Conservation (phyloP, 2,888 invertebrate species). For the Amblyteles armatorius region DNA sequence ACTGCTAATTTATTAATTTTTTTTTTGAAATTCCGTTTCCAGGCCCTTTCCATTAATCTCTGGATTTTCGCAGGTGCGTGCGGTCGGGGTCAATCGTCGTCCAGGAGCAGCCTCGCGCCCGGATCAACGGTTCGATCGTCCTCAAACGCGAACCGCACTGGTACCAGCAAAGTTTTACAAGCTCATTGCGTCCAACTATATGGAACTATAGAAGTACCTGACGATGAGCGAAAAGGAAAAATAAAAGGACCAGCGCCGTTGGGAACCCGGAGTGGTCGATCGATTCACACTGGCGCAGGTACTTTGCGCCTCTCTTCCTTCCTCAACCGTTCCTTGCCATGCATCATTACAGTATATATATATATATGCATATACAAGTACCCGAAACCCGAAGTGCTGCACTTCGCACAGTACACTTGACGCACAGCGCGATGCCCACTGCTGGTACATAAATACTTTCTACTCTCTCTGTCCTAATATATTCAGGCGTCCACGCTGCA, state of each 20-base stretch:
- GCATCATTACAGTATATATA: constrained; percentile 30
- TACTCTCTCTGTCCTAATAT: constrained; percentile 1
- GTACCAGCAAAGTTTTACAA: constrained; percentile 61
- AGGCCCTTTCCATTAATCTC: constrained; percentile 25
- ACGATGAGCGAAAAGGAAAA: constrained; percentile 28
- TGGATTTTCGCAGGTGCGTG: constrained; percentile 15
- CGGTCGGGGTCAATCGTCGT: constrained; percentile 62
- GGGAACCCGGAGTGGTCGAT: constrained; percentile 43
- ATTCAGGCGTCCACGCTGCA: constrained; percentile 55
- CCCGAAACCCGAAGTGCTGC: constrained; percentile 9
- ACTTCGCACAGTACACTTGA: constrained; percentile 47
- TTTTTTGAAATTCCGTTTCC: neutral
- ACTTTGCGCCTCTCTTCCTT: constrained; percentile 40
- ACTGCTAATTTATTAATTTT: neutral
- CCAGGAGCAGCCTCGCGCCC: constrained; percentile 21
- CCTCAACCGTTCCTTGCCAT: neutral
- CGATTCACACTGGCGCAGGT: constrained; percentile 61
- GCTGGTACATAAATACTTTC: constrained; percentile 24
- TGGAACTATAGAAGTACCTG: constrained; percentile 42
- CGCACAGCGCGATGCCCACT: constrained; percentile 56
- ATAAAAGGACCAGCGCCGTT: neutral
- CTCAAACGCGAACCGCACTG: constrained; percentile 43
- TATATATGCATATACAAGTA: neutral
- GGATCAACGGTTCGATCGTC: constrained; percentile 65
- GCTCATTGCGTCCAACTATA: constrained; percentile 48